A percentile compares a stretch with the other conserved stretches of the same genome.
phyloP scores from a whole-genome alignment of 1,140 invertebrate genomes.

The Drosophila hydei region DNA sequence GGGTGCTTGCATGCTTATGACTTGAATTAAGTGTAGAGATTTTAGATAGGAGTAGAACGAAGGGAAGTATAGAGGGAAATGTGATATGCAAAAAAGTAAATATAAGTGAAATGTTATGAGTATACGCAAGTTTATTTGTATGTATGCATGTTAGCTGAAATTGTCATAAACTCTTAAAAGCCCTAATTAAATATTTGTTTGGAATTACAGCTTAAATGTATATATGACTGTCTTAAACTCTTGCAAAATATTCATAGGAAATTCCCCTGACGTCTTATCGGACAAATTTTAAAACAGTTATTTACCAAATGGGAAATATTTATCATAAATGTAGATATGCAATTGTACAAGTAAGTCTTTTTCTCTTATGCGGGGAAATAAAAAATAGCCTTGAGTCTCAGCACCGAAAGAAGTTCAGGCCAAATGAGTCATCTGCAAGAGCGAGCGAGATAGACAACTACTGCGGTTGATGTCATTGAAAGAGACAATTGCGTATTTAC shows the following conservation, averaged over 20 bases:
- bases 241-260: neutral
- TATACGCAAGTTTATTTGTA: too few species aligned
- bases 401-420: constrained; percentile 29
- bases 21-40: constrained; percentile 45
- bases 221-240: neutral
- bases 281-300: neutral
- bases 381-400: constrained; percentile 24
- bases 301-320: constrained; percentile 5
- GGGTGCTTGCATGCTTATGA: constrained; percentile 40
- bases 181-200: neutral
- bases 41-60: neutral
- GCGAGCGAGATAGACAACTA: constrained; percentile 10
- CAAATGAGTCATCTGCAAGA: constrained; percentile 29
- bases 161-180: neutral
- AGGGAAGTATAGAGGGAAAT: constrained; percentile 16
- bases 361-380: constrained; percentile 22
- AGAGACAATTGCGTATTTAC: constrained; percentile 45
- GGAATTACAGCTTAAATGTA: too few species aligned
- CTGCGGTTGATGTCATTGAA: constrained; percentile 34
- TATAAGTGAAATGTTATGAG: too few species aligned
- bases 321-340: constrained; percentile 9
- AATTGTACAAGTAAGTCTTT: constrained; percentile 19
- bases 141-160: too few species aligned
- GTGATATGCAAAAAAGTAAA: constrained; percentile 39
- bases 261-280: constrained; percentile 10